Base-by-base conservation (phyloP, 2,888 invertebrate genomes). In the Himalopsyche tibetana region DNA sequence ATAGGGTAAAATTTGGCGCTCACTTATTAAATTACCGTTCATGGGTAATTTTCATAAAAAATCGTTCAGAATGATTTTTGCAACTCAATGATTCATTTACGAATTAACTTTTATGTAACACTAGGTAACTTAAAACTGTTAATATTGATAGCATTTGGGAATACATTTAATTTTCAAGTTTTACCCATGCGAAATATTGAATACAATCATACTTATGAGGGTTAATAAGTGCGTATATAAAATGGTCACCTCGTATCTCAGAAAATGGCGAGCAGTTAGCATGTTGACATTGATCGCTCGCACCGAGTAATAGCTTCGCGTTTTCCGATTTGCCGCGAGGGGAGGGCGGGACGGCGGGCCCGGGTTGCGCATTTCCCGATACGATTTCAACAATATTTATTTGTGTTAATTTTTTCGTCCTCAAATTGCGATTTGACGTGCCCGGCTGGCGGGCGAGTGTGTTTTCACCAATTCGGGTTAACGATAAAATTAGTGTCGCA, bases 401-500 rank as follows among this genome's bases (percentile, higher is more conserved):
- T 63, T 63, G 63, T 63, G 63, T 63, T 63, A 63, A 63, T 63
- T 63, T 63, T 63, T 63, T 63, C 55, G 17, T 55, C 11, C 83
- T n/a, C 79, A 83, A 83, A 83, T 83, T 83, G 83, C 79, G 83
- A 45, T 83, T 83, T 83, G 51, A 69, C 83, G 83, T 83, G 83
- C 74, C 83, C 40, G 74, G 69, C 28, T 15, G 51, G 51, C 51
- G 15, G 51, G 56, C 63, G 63, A 63, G 63, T 63, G 63, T 63
- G 63, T 63, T 63, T 63, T 63, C 63, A 63, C 63, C 63, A 63
- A 63, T 63, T 63, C 63, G 63, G 63, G 63, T 19, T 63, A 55
- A 38, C 81, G 84, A 74, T 79, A 55, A 82, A 85, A 85, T 85
- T 85, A 85, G 85, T 82, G 82, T 82, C 82, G 82, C 74, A 82